Base-by-base conservation (phyloP, 2,797 vertebrate genomes). In the Sternarchorhynchus goeldii region DNA sequence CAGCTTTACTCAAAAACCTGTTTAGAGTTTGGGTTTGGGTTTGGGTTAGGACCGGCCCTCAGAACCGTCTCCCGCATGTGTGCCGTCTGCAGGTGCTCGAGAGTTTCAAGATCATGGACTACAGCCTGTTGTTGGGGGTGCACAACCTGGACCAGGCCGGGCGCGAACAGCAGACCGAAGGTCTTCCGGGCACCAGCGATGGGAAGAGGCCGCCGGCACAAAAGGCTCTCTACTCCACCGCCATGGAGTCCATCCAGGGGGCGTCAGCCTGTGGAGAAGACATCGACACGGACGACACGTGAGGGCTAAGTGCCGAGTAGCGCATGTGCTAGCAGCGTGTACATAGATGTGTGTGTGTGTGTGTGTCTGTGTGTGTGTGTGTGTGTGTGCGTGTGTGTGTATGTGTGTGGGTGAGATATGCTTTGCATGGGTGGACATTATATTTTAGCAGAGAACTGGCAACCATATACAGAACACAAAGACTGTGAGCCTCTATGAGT, bases 71-170 rank as follows among this genome's bases (percentile, higher is more conserved):
- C 39, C n/a, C 41, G 31, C 58, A 25, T 60, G 2, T 70, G 17
- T 25, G 25, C 73, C 53, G 57, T 41, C 55, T 50, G 14, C 87
- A 94, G 94, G 94, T 95, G 41, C 90, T 99, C 83, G 97, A 99
- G 88, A 99, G 97, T 85, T 99, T 99, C 88, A 98, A 99, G 92
- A 99, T 99, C 88, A 99, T 99, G 96, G 98, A 99, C 93, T 99
- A 99, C 91, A 99, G 98, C 87, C 92, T 99, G 73, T 92, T 99
- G 85, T 93, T 99, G 7, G 98, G 98, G 0, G 95, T 99, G 64
- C 98, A 99, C 89, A 99, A 99, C 91, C 95, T 98, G 8, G 98
- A 99, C 89, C 96, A 96, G 90, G 95, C 95, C 0, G 95, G 96
- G 83, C 92, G 95, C 0, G 96, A 99, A 90, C 93, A 92, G 67